Evolutionary conservation across 2,888 invertebrate species (phyloP).

Genomic region (Drosophila demipolita): DNA sequence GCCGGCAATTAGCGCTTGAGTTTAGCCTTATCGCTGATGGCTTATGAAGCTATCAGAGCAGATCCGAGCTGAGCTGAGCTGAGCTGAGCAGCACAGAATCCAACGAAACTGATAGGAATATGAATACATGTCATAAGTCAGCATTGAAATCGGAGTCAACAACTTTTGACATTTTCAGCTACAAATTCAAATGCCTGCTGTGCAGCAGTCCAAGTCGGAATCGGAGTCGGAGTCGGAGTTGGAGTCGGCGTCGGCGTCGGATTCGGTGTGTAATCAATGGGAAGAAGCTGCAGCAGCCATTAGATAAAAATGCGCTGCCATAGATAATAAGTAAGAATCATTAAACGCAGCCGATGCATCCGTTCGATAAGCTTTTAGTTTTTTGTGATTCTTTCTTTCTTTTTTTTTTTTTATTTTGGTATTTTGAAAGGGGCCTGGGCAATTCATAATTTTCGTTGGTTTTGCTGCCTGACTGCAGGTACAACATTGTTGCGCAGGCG

Average conservation of each 20-base stretch:
- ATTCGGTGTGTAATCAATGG: slow-evolving; percentile 63
- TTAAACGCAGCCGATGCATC: slow-evolving; percentile 73
- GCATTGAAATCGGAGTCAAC: slow-evolving; percentile 67
- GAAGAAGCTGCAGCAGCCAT: slow-evolving; percentile 66
- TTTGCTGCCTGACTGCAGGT: slow-evolving; percentile 1
- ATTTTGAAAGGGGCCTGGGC: slow-evolving; percentile 30
- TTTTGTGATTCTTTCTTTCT: slow-evolving; percentile 1
- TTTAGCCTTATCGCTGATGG: slow-evolving; percentile 57
- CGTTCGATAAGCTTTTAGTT: slow-evolving; percentile 61
- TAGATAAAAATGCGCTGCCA: slow-evolving; percentile 70
- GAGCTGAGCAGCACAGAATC: neutral
- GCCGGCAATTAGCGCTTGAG: slow-evolving; percentile 69
- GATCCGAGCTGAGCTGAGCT: slow-evolving; percentile 3
- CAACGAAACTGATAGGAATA: slow-evolving; percentile 28
- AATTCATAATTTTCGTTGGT: slow-evolving; percentile 68
- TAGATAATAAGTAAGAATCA: slow-evolving; percentile 60
- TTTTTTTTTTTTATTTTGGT: too few relatives aligned
- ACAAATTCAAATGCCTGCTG: slow-evolving; percentile 44
- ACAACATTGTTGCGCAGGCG: slow-evolving; percentile 74
- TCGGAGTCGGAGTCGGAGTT: too few relatives aligned
- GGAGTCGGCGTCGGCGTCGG: too few relatives aligned
- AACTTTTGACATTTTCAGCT: slow-evolving; percentile 6
- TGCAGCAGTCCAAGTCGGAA: slow-evolving; percentile 6
- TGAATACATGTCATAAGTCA: slow-evolving; percentile 71
- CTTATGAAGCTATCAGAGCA: slow-evolving; percentile 73